Evolutionary conservation across 2,797 vertebrate species (phyloP).

Genomic region (Serranus cabrilla): DNA sequence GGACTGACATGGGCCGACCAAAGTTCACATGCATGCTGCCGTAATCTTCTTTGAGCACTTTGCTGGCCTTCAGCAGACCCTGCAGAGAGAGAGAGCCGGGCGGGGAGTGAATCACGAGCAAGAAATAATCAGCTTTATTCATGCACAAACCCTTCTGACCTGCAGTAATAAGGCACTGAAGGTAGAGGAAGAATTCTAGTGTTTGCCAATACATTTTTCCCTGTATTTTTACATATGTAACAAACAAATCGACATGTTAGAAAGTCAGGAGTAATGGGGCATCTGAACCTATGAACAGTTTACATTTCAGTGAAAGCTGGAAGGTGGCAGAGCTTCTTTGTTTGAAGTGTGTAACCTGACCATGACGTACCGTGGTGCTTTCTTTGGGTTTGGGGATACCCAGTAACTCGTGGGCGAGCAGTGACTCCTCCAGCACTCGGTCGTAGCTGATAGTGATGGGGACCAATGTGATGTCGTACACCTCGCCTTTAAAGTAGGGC

Average conservation of each 20-base stretch:
- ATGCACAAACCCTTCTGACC: neutral
- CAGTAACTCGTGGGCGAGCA: conserved; percentile 93
- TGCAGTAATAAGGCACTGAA: neutral
- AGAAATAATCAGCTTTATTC: conserved; percentile 18
- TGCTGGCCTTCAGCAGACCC: conserved; percentile 94
- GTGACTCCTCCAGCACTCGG: conserved; percentile 93
- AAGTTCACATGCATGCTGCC: conserved; percentile 93
- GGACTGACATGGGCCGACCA: conserved; percentile 92
- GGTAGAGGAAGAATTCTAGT: neutral
- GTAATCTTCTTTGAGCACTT: conserved; percentile 92
- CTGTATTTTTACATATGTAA: neutral
- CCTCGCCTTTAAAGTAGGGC: conserved; percentile 95
- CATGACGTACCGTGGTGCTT: conserved; percentile 87
- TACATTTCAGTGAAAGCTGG: neutral
- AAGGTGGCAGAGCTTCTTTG: neutral
- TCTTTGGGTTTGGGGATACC: conserved; percentile 97
- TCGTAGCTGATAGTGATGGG: conserved; percentile 98
- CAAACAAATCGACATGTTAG: neutral
- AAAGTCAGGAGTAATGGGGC: neutral
- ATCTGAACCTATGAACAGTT: neutral
- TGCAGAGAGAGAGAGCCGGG: conserved; percentile 64
- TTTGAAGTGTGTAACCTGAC: neutral
- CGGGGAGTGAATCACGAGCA: neutral
- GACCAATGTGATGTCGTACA: conserved; percentile 93
- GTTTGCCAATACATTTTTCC: neutral